Base-by-base conservation (phyloP, 2,888 invertebrate species). In the Ichneumon xanthorius region DNA sequence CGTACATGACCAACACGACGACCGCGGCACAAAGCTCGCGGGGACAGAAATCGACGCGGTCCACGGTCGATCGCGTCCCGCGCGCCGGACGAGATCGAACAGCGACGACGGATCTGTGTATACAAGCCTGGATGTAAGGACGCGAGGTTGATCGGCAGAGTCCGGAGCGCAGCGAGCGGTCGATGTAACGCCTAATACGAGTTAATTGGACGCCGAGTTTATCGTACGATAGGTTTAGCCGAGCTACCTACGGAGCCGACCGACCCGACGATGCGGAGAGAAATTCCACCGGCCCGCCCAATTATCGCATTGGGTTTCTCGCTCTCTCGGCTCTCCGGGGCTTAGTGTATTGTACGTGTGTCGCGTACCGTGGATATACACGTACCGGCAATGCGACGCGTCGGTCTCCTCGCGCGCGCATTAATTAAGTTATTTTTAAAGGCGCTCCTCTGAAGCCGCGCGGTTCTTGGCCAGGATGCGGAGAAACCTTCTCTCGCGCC, bases 351-450 rank as follows among this genome's bases (percentile, higher is more conserved):
- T 80, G 61, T 61, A 30, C 26, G 11, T 61, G 26, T 73, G 58
- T 73, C 53, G 16, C n/a, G 26, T 58, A 58, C 22, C 30, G 37
- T 48, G 55, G 68, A 22, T 33, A 65, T 48, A 26, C 61, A 50
- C 55, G 19, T 78, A 58, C 58, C 65, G 26, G 48, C 22, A 40
- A 14, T 30, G 72, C 63, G 50, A 33, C 70, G 65, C 48, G 68
- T 80, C 50, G 73, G 61, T 65, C 81, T 45, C 58, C 45, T 78
- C 83, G 76, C 84, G 72, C 75, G 81, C 71, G 90, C 89, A 92
- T 91, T 92, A 92, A 92, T 92, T 92, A 92, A 92, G 91, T 91
- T 92, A 92, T 92, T 92, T 92, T 92, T 90, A 91, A 82, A 86
- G 53, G 90, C 88, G 89, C 88, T 88, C 88, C 79, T 65, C 63